Base-by-base conservation (phyloP, 2,797 vertebrate species). In the Thalassophryne amazonica region DNA sequence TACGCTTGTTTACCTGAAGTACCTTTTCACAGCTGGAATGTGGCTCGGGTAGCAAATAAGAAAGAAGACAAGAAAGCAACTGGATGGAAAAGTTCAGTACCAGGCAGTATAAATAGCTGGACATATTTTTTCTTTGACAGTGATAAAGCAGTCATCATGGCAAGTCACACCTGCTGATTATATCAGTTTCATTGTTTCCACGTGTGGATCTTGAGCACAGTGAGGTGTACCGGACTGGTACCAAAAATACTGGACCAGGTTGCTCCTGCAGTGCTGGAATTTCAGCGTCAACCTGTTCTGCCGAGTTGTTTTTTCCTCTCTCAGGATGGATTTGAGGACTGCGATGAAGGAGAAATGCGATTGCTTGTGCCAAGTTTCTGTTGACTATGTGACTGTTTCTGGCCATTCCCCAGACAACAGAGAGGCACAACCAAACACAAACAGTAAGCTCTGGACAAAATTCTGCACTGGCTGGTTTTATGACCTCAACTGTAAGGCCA, bases 351-450 rank as follows among this genome's bases (percentile, higher is more conserved):
- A 45, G 15, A 66, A 60, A 68, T 37, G 38, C 39, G 23, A 65
- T 54, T 2, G 0, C 0, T 4, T 17, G 33, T 41, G 74, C 79
- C 78, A 86, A 82, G 61, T 57, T 77, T 58, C 63, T 69, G 37
- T n/a, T 38, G 61, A 73, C 39, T 55, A 63, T 69, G 49, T 60
- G 61, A 86, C 69, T 76, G 55, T 76, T 73, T 69, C 66, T 87
- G 84, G 78, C 53, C 9, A 4, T 48, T 62, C 23, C 58, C 60
- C 74, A 74, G 56, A 51, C 41, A 18, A 56, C 54, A 58, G 49
- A 62, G 54, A 34, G 31, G 51, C 28, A 17, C 45, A 24, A 32
- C 47, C 56, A 70, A 45, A 54, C 21, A 53, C 15, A 38, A 75
- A n/a, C n/a, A n/a, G n/a, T n/a, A n/a, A n/a, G n/a, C n/a, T n/a